A percentile compares a stretch with the other conserved stretches of the same genome.
Conservation (phyloP, 2,113 vertebrate species). For the Clupea harengus region DNA sequence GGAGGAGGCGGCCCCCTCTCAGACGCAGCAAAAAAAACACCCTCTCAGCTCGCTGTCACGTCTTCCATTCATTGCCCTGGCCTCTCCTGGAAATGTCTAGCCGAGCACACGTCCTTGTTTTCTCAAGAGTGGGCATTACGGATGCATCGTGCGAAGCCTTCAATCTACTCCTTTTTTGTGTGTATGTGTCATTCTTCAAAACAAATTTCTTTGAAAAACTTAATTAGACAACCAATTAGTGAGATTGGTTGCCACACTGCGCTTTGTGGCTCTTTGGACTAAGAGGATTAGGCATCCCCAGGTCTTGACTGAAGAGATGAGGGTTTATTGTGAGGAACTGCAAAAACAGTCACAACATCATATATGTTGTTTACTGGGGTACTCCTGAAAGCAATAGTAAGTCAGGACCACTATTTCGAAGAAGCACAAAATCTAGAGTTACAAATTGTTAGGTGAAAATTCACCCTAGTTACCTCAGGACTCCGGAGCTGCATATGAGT, state of each 20-base stretch:
- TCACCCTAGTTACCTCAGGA: too few species aligned
- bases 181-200: neutral
- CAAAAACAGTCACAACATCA: neutral
- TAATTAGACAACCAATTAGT: conserved; percentile 7
- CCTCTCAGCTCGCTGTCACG: conserved; percentile 1
- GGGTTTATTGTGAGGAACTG: neutral
- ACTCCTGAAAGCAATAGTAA: neutral
- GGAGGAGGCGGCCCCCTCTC: neutral
- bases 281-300: conserved; percentile 16
- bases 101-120: neutral
- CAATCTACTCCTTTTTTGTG: neutral
- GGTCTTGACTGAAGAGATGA: conserved; percentile 9
- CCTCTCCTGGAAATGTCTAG: neutral
- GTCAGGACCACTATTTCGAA: neutral
- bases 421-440: neutral
- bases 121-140: conserved; percentile 9
- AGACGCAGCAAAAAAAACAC: too few species aligned
- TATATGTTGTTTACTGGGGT: neutral
- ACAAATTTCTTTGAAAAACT: conserved; percentile 20
- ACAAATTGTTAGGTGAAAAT: too few species aligned
- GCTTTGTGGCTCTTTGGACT: neutral
- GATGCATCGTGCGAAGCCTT: neutral
- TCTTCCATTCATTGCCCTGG: neutral
- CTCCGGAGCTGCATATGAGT: too few species aligned
- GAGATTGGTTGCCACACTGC: neutral